phyloP scores from a whole-genome alignment of 2,888 invertebrate genomes.

The Fragum whitleyi region DNA sequence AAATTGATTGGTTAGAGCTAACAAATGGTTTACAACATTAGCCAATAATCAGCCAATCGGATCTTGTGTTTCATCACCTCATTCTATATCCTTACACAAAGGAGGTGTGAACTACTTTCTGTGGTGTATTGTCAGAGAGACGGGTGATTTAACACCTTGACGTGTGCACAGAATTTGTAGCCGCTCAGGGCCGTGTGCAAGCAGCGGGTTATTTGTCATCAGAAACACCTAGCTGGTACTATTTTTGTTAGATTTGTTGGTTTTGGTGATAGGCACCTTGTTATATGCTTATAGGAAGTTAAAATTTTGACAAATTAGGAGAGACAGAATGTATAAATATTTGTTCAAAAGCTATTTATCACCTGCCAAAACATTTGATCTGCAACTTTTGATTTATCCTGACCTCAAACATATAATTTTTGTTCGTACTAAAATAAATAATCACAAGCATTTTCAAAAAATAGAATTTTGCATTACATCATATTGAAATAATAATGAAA shows the following conservation, averaged over 20 bases:
- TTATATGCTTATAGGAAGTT: constrained; percentile 37
- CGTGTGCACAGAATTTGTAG: constrained; percentile 41
- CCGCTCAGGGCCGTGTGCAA: constrained; percentile 44
- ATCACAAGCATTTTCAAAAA: no score
- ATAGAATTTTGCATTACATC: no score
- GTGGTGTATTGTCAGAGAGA: constrained; percentile 42
- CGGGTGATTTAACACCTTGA: constrained; percentile 36
- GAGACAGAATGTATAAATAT: constrained; percentile 28
- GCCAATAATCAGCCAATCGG: constrained; percentile 45
- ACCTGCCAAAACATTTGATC: background rate
- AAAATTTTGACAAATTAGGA: constrained; percentile 43
- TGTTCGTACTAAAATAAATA: no score
- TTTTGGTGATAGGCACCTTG: constrained; percentile 40
- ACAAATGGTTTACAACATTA: constrained; percentile 26
- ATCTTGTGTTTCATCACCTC: constrained; percentile 38
- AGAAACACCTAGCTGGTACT: constrained; percentile 29
- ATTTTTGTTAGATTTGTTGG: constrained; percentile 50
- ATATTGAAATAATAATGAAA: no score
- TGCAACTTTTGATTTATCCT: no score
- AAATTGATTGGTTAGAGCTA: constrained; percentile 20
- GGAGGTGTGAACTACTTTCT: constrained; percentile 58
- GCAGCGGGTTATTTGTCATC: constrained; percentile 21
- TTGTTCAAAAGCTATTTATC: background rate
- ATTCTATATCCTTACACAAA: constrained; percentile 48
- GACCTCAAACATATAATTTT: no score